phyloP scores from a whole-genome alignment of 2,113 vertebrate species.

The Camelus bactrianus region DNA sequence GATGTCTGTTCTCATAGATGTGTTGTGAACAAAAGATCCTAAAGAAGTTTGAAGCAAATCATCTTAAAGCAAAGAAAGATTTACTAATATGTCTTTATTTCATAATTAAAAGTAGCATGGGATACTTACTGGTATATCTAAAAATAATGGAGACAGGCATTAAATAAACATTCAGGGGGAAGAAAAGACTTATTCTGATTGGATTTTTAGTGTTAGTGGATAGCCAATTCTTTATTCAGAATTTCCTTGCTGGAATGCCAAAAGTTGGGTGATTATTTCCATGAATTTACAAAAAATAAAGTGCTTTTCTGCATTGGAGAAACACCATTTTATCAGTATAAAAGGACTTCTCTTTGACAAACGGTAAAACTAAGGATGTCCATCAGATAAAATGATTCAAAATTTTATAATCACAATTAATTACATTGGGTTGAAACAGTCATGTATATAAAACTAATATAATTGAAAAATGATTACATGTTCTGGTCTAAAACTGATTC shows the following conservation, averaged over 20 bases:
- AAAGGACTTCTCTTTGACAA: not conserved
- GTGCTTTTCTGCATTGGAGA: not conserved
- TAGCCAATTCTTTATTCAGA: not conserved
- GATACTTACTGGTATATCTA: not conserved
- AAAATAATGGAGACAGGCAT: not conserved
- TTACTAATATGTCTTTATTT: not conserved
- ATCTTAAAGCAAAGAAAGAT: not conserved
- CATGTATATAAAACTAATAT: conserved; percentile 3
- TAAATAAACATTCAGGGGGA: not conserved
- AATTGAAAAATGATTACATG: not conserved
- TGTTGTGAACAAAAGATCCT: not conserved
- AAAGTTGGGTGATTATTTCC: not conserved
- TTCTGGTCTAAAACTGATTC: not conserved
- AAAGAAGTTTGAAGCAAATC: not conserved
- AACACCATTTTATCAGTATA: not conserved
- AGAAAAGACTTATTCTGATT: not conserved
- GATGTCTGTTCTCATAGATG: not conserved
- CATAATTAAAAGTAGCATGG: not conserved
- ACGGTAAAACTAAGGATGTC: not conserved
- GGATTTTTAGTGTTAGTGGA: not conserved
- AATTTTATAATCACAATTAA: not conserved
- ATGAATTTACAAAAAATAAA: conserved; percentile 4
- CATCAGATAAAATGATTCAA: not conserved
- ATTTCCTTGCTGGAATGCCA: not conserved
- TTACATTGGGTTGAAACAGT: not conserved